These are phyloP conservation scores for Calonectris borealis DNA, from an alignment of 2,113 vertebrate genomes.

Conservation along the genomic window DNA sequence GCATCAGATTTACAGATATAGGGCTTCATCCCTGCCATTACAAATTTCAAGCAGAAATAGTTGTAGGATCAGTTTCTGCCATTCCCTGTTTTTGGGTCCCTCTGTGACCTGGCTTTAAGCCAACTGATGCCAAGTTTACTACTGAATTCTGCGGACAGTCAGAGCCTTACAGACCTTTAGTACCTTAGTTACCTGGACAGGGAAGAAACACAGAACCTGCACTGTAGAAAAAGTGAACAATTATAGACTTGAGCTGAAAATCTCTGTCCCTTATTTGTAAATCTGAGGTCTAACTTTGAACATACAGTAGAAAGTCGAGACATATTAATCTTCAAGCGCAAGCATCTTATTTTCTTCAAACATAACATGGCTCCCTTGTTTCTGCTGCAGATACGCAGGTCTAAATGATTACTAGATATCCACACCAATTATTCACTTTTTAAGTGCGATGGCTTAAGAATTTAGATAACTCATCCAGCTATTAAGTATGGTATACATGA, in stretches of 20 bases:
- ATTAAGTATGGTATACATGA: neutral
- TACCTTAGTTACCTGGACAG: neutral
- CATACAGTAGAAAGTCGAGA: rapidly evolving
- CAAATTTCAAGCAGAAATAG: neutral
- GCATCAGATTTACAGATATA: neutral
- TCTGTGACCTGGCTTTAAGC: neutral
- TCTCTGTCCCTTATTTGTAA: neutral
- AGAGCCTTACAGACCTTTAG: neutral
- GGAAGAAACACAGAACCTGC: neutral
- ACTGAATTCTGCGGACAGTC: neutral
- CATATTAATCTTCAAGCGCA: neutral
- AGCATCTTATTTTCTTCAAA: neutral
- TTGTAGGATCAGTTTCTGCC: neutral
- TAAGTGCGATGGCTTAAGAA: neutral
- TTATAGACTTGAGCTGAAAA: neutral
- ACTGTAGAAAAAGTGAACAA: neutral
- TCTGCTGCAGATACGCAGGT: neutral
- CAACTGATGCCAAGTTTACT: neutral
- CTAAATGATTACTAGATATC: neutral
- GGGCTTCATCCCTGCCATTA: neutral
- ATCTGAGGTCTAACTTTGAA: neutral
- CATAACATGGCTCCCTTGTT: neutral
- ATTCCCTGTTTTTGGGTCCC: neutral
- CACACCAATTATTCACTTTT: neutral
- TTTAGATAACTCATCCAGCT: neutral